Percentiles rank a stretch among this genome's conserved stretches.
These are phyloP conservation scores for Hoplodrina blanda DNA, from an alignment of 2,888 invertebrate genomes.

Conservation along the genomic window DNA sequence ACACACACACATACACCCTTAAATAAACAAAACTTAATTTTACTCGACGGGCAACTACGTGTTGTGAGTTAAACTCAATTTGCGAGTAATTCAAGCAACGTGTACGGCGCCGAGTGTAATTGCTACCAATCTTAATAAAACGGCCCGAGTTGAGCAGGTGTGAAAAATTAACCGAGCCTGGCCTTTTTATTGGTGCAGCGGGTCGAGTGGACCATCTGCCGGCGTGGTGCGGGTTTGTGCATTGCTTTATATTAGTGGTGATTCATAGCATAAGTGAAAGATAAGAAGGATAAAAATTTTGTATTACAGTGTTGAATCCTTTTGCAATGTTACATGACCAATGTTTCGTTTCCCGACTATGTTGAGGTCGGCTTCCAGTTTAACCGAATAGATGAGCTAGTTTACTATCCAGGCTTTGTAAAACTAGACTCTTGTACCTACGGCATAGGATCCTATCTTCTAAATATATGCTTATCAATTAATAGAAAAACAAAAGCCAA, in stretches of 20 bases:
- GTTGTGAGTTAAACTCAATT: conserved; percentile 62
- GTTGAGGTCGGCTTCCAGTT: no score
- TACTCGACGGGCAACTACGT: conserved; percentile 41
- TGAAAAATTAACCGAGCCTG: conserved; percentile 63
- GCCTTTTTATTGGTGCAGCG: conserved; percentile 61
- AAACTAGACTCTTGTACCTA: no score
- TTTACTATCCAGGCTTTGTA: no score
- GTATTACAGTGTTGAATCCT: neutral
- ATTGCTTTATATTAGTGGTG: conserved; percentile 49
- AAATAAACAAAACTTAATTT: conserved; percentile 63
- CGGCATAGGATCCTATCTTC: no score
- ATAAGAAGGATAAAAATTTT: neutral
- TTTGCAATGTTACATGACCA: no score
- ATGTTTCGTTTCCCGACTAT: no score
- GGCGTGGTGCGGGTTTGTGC: conserved; percentile 27
- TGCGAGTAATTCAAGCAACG: conserved; percentile 52
- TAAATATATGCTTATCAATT: no score
- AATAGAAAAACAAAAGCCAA: no score
- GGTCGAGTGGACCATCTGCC: conserved; percentile 43
- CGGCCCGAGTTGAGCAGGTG: conserved; percentile 67
- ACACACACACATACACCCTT: conserved; percentile 15
- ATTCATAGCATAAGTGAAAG: conserved; percentile 29
- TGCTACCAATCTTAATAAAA: conserved; percentile 70
- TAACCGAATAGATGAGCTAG: no score
- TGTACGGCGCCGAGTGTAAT: conserved; percentile 57